Conservation (phyloP, 2,888 invertebrate species). For the Rhopalosiphum nymphaeae region DNA sequence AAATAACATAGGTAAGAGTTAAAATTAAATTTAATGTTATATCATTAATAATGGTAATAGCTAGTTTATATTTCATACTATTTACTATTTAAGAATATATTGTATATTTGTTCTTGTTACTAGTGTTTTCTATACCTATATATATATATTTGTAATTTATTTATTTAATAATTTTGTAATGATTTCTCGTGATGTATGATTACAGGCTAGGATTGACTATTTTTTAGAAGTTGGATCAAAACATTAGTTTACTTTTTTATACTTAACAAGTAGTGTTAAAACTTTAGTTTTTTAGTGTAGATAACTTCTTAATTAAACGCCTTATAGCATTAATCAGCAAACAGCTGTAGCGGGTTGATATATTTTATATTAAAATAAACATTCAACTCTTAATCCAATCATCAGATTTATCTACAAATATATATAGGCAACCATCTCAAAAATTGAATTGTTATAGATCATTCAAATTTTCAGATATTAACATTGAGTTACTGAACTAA, state of each 20-base stretch:
- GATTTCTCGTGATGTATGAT: background rate
- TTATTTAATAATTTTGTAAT: background rate
- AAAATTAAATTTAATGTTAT: too few relatives aligned
- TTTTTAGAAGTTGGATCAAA: background rate
- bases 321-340: background rate
- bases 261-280: too few relatives aligned
- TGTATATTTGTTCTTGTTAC: background rate
- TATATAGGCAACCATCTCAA: background rate
- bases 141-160: background rate
- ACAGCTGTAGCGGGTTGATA: background rate
- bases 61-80: too few relatives aligned
- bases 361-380: background rate
- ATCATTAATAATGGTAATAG: too few relatives aligned
- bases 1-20: too few relatives aligned
- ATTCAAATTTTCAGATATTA: background rate
- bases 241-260: background rate
- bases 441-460: background rate
- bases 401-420: background rate
- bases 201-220: background rate
- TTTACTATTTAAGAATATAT: too few relatives aligned
- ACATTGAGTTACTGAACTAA: background rate
- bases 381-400: background rate
- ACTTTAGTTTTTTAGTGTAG: background rate
- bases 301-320: background rate
- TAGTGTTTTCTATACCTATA: background rate